phyloP scores from a whole-genome alignment of 2,113 vertebrate species.

The Petaurus breviceps region DNA sequence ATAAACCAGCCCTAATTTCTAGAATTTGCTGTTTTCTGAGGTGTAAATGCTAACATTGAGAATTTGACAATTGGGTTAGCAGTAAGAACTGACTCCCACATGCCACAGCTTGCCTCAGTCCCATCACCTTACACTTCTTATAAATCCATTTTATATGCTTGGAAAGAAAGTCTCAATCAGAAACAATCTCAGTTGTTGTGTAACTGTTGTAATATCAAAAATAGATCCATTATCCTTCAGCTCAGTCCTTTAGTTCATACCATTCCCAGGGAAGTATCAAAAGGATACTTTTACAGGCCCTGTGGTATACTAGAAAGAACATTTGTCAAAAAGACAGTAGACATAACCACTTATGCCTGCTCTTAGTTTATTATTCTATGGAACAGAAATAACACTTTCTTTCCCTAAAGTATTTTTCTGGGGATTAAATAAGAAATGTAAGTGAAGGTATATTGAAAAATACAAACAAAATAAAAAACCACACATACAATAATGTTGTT shows the following conservation, averaged over 20 bases:
- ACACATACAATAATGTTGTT: constrained; percentile 8
- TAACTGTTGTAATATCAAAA: background rate
- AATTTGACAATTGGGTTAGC: background rate
- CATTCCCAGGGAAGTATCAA: background rate
- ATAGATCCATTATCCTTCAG: background rate
- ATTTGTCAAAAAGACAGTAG: background rate
- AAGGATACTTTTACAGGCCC: background rate
- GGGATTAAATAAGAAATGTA: constrained; percentile 20
- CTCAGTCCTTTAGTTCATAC: too few relatives aligned
- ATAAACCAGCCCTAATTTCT: background rate
- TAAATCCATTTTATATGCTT: background rate
- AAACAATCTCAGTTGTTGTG: background rate
- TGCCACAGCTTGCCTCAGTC: background rate
- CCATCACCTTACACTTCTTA: background rate
- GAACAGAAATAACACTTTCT: background rate
- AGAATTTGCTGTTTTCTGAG: background rate
- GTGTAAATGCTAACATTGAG: background rate
- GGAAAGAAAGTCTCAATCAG: background rate
- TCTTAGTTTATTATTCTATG: background rate
- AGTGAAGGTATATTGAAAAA: constrained; percentile 10
- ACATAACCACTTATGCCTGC: background rate
- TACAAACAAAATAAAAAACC: background rate
- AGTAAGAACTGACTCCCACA: background rate
- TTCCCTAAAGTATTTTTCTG: background rate
- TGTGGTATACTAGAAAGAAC: background rate